Conservation (phyloP, 2,888 invertebrate species). For the Pristionchus mayeri region DNA sequence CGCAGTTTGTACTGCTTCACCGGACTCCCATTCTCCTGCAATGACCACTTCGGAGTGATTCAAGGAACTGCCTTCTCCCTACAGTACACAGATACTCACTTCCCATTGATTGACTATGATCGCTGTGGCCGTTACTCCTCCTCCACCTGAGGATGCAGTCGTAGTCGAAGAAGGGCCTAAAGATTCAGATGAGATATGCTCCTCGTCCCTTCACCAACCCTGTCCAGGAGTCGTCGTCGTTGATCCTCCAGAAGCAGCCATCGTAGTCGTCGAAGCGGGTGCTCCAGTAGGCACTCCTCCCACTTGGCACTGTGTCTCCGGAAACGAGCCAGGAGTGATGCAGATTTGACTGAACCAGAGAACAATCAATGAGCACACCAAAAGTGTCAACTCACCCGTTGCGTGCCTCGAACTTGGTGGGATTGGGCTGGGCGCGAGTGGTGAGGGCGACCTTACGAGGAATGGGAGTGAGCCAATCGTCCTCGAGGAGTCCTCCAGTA, state of each 20-base stretch:
- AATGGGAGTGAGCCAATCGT: conserved; percentile 51
- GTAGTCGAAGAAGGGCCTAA: not conserved
- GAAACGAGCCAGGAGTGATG: conserved; percentile 34
- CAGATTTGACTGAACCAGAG: conserved; percentile 27
- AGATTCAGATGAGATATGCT: too few species aligned
- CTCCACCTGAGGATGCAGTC: not conserved
- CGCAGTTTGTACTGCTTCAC: conserved; percentile 10
- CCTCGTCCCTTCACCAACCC: not conserved
- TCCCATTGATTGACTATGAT: not conserved
- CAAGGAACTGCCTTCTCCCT: too few species aligned
- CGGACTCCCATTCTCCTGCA: conserved; percentile 12
- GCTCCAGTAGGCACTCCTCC: not conserved
- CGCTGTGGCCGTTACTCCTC: not conserved
- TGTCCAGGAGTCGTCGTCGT: not conserved
- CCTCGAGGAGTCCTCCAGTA: conserved; percentile 50
- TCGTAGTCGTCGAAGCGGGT: not conserved
- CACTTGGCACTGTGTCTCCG: not conserved
- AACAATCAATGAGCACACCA: not conserved
- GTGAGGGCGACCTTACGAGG: conserved; percentile 30
- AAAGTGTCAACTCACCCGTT: conserved; percentile 5
- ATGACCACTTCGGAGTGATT: not conserved
- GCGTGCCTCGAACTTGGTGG: conserved; percentile 10
- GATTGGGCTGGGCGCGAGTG: conserved; percentile 29
- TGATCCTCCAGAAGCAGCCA: not conserved
- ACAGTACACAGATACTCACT: not conserved